Evolutionary conservation across 2,797 vertebrate species (phyloP).

Genomic region (Gambelia wislizenii): DNA sequence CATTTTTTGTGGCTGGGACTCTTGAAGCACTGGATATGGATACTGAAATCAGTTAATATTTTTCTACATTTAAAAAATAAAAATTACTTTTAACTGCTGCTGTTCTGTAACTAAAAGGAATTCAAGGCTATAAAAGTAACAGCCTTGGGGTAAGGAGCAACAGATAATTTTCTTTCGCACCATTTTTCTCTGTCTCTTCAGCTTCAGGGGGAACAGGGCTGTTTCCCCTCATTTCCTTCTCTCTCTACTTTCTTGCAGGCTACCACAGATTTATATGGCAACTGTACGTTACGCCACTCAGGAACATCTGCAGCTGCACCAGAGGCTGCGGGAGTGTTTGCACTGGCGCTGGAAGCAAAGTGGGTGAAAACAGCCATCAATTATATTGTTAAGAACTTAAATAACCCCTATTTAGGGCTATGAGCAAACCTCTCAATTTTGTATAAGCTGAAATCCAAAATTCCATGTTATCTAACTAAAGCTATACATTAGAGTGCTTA

Average conservation of each 20-base stretch:
- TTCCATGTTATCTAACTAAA: not conserved
- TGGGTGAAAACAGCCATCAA: slow-evolving; percentile 80
- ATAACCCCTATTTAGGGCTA: not conserved
- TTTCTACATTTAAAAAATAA: slow-evolving; percentile 22
- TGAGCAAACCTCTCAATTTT: not conserved
- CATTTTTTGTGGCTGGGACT: not conserved
- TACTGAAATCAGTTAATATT: slow-evolving; percentile 13
- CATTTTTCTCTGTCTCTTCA: not conserved
- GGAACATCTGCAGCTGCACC: slow-evolving; percentile 98
- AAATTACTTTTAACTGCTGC: not conserved
- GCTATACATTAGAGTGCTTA: not conserved
- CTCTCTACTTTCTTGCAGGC: slow-evolving; percentile 84
- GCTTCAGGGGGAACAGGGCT: slow-evolving; percentile 10
- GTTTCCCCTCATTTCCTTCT: slow-evolving; percentile 48
- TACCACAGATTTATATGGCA: slow-evolving; percentile 98
- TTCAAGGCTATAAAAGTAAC: not conserved
- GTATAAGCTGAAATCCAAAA: not conserved
- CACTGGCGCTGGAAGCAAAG: slow-evolving; percentile 97
- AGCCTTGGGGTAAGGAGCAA: not conserved
- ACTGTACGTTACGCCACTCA: slow-evolving; percentile 97
- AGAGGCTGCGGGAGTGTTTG: slow-evolving; percentile 97
- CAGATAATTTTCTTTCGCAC: not conserved
- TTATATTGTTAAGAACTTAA: not conserved
- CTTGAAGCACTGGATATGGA: slow-evolving; percentile 28
- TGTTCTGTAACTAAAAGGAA: slow-evolving; percentile 5